phyloP scores from a whole-genome alignment of 2,888 invertebrate genomes.

The Chrysotoxum bicinctum region DNA sequence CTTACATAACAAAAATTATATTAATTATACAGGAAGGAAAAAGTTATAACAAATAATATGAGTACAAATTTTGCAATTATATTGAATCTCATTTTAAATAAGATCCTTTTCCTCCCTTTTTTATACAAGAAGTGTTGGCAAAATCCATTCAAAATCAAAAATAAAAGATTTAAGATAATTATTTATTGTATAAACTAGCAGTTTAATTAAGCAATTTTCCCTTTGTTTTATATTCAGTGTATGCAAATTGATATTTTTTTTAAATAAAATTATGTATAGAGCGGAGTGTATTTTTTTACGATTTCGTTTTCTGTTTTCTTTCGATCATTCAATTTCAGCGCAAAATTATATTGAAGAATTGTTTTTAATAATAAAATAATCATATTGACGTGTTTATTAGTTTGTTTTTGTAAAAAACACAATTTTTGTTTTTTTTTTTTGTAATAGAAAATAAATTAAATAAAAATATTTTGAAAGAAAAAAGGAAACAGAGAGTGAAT shows the following conservation, averaged over 20 bases:
- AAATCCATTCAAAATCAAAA: conserved; percentile 45
- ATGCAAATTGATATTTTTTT: conserved; percentile 43
- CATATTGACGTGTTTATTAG: conserved; percentile 41
- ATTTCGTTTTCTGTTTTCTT: conserved; percentile 35
- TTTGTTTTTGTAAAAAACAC: conserved; percentile 32
- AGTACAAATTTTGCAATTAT: not conserved
- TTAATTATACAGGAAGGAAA: conserved; percentile 30
- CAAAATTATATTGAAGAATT: conserved; percentile 71
- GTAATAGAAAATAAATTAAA: conserved; percentile 26
- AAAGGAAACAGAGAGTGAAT: conserved; percentile 71
- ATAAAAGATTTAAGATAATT: not conserved
- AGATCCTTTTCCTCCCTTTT: conserved; percentile 34
- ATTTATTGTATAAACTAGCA: conserved; percentile 28
- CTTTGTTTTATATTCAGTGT: conserved; percentile 24
- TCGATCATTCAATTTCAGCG: conserved; percentile 67
- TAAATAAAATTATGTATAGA: not conserved
- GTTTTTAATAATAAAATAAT: conserved; percentile 58
- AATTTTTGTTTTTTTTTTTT: conserved; percentile 29
- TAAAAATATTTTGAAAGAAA: conserved; percentile 58
- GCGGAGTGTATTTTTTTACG: not conserved
- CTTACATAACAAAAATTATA: not conserved
- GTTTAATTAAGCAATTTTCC: conserved; percentile 45
- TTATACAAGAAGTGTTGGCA: conserved; percentile 42
- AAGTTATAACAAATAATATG: not conserved
- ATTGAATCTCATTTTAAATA: not conserved